A percentile compares a stretch with the other conserved stretches of the same genome.
phyloP scores from a whole-genome alignment of 2,888 invertebrate genomes.

The Caenorhabditis sinica region DNA sequence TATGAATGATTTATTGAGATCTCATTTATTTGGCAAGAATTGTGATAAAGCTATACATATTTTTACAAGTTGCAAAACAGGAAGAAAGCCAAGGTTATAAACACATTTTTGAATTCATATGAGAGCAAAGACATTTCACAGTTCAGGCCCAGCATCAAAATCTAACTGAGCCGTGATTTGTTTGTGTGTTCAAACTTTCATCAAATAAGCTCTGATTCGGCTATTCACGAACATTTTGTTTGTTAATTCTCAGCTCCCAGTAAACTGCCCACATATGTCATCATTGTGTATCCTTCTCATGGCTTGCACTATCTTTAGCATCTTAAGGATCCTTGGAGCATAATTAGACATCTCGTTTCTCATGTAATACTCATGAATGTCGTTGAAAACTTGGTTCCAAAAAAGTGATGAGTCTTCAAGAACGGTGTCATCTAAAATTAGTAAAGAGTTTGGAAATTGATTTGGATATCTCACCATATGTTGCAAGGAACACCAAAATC shows the following conservation, averaged over 20 bases:
- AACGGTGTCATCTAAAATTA: background rate
- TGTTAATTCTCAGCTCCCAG: no score
- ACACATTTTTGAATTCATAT: no score
- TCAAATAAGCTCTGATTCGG: no score
- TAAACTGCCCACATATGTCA: background rate
- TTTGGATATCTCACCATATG: background rate
- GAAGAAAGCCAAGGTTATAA: no score
- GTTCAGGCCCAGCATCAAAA: no score
- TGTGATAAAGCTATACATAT: background rate
- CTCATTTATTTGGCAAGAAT: background rate
- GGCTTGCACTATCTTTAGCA: background rate
- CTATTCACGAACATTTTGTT: no score
- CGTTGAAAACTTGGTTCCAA: constrained; percentile 9
- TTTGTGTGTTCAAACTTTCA: no score
- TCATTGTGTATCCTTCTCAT: constrained; percentile 18
- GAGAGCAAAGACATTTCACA: no score
- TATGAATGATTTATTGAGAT: background rate
- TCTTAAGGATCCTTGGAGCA: constrained; percentile 29
- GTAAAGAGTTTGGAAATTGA: background rate
- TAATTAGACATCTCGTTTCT: no score
- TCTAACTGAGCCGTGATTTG: no score
- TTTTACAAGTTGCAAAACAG: no score
- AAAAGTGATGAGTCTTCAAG: no score
- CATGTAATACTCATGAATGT: constrained; percentile 32
- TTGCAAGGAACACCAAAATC: background rate